Percentiles rank a stretch among this genome's conserved stretches.
Conservation (phyloP, 2,797 vertebrate species). For the Gymnothorax javanicus region DNA sequence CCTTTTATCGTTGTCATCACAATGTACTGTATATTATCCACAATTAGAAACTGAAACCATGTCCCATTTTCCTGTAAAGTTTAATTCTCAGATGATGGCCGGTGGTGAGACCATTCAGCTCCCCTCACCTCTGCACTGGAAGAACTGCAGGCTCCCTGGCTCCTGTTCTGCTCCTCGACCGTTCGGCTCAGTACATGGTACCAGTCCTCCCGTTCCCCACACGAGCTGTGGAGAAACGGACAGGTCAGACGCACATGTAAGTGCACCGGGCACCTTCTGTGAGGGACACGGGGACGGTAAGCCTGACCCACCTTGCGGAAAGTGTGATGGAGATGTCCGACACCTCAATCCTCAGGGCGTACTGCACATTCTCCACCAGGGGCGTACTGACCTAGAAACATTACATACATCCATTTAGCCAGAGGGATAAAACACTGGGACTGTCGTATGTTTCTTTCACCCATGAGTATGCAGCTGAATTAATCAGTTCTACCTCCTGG, state of each 20-base stretch:
- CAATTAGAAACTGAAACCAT: too few species aligned
- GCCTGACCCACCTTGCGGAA: constrained; percentile 83
- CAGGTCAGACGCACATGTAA: background rate
- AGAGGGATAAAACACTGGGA: too few species aligned
- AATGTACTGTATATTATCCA: too few species aligned
- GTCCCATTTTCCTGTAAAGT: too few species aligned
- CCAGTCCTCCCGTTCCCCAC: constrained; percentile 93
- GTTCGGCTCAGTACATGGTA: constrained; percentile 87
- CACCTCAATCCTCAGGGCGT: constrained; percentile 87
- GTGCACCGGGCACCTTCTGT: background rate
- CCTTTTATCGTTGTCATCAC: too few species aligned
- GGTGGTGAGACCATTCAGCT: background rate
- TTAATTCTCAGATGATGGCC: background rate
- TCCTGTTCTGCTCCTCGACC: constrained; percentile 76
- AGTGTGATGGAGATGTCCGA: constrained; percentile 85
- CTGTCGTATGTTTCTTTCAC: too few species aligned
- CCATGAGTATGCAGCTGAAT: too few species aligned
- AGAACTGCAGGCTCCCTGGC: constrained; percentile 75
- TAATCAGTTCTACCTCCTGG: too few species aligned
- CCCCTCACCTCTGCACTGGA: constrained; percentile 71
- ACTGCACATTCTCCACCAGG: constrained; percentile 80
- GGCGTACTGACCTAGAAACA: constrained; percentile 85
- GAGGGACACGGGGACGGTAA: background rate
- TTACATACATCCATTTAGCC: background rate
- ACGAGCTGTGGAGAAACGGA: constrained; percentile 76